Evolutionary conservation across 2,888 invertebrate species (phyloP).

Genomic region (Chrysolina oricalcia): DNA sequence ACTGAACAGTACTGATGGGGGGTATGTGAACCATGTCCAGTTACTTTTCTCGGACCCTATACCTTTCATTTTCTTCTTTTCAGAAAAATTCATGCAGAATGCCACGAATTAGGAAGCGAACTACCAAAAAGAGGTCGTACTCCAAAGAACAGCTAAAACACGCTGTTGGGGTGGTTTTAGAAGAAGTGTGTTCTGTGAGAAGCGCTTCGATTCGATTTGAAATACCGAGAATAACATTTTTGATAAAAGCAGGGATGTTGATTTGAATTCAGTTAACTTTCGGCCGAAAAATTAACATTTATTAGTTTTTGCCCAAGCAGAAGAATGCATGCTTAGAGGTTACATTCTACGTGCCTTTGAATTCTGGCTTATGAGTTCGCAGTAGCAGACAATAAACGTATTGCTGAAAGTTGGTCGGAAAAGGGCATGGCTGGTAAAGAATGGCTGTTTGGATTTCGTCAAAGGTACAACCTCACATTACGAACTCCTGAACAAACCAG

Average conservation of each 20-base stretch:
- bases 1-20: too few relatives aligned
- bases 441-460: slow-evolving; percentile 37
- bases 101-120: slow-evolving; percentile 3
- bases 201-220: slow-evolving; percentile 11
- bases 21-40: too few relatives aligned
- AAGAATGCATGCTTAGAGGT: slow-evolving; percentile 34
- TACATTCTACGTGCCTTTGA: slow-evolving; percentile 31
- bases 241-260: slow-evolving; percentile 10
- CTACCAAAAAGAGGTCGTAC: slow-evolving; percentile 7
- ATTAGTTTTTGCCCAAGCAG: slow-evolving; percentile 31
- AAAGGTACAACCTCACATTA: slow-evolving; percentile 38
- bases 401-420: slow-evolving; percentile 38
- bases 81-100: slow-evolving; percentile 2
- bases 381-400: slow-evolving; percentile 33
- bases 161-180: too few relatives aligned
- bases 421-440: slow-evolving; percentile 45
- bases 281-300: slow-evolving; percentile 10
- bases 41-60: too few relatives aligned
- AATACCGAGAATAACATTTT: slow-evolving; percentile 6
- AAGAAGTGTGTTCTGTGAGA: slow-evolving; percentile 13
- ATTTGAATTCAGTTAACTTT: slow-evolving; percentile 3
- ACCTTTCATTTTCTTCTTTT: not conserved
- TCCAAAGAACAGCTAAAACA: too few relatives aligned
- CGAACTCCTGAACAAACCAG: slow-evolving; percentile 42
- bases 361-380: slow-evolving; percentile 27